Evolutionary conservation across 2,888 invertebrate genomes (phyloP), one percentile per base, ranked within the genome.

Genomic region (Hydrotaea diabolus): DNA sequence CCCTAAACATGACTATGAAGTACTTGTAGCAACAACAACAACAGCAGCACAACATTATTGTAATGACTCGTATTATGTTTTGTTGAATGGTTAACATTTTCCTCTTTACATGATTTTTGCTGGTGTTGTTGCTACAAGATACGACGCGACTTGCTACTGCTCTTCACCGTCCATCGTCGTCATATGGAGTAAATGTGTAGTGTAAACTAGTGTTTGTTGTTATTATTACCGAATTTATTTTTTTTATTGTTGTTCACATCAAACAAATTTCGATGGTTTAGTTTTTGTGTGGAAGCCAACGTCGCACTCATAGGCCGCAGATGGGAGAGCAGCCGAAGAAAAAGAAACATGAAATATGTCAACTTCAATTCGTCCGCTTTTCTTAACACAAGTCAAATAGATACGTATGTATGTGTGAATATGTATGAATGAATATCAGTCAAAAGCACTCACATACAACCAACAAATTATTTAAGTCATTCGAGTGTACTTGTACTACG

Each of bases 291-390:
- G 49, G 49, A 49, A 49, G n/a, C 49, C 49, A 7, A 15, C 59
- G 15, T 1, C 59, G 26, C 59, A 23, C 23, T 0, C 23, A 19
- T 59, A 59, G 9, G 31, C 31, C 2, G 31, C 31, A 31, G 31
- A 23, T 59, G 15, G 15, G 23, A 59, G 59, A 69, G 49, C 31
- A 31, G 31, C 7, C 31, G 31, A 31, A 31, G 7, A 31, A 31
- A 7, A 31, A 57, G 39, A 74, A 17, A 62, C 26, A 23, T 83
- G 66, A 79, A 66, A 79, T 83, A 76, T 83, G 82, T 79, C 79
- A 79, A 79, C 59, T 79, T 72, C 71, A 83, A 66, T 77, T 74
- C 69, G 39, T 77, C 21, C 49, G 49, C 72, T 39, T 72, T 73
- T 83, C 66, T 49, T 76, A 83, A 66, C 49, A 79, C 57, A 72